phyloP scores from a whole-genome alignment of 2,797 vertebrate species.

The Girardinus metallicus region DNA sequence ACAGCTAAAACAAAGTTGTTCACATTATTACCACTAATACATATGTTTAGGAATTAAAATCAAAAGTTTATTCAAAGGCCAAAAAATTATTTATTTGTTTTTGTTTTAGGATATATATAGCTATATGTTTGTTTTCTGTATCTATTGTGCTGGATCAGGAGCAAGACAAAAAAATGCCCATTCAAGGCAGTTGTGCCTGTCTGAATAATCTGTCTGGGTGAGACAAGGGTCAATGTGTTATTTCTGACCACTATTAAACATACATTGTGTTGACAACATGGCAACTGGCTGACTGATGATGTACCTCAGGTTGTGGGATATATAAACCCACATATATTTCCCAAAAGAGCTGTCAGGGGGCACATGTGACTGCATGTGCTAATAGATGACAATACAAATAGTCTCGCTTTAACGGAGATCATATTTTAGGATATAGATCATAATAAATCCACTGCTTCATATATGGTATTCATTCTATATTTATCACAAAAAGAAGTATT shows the following conservation, averaged over 20 bases:
- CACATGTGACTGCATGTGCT: slow-evolving; percentile 28
- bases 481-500: slow-evolving; percentile 16
- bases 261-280: slow-evolving; percentile 55
- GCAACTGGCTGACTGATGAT: slow-evolving; percentile 49
- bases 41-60: background rate
- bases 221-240: slow-evolving; percentile 55
- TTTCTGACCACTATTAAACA: slow-evolving; percentile 62
- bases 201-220: slow-evolving; percentile 37
- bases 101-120: no score
- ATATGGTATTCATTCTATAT: slow-evolving; percentile 8
- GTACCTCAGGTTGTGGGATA: slow-evolving; percentile 49
- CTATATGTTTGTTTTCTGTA: background rate
- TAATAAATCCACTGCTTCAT: slow-evolving; percentile 1
- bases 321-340: slow-evolving; percentile 37
- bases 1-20: background rate
- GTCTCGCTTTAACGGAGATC: slow-evolving; percentile 3
- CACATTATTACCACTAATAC: background rate
- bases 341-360: slow-evolving; percentile 41
- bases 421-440: slow-evolving; percentile 19
- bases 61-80: background rate
- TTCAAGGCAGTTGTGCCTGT: slow-evolving; percentile 5
- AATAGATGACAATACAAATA: slow-evolving; percentile 40
- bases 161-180: slow-evolving; percentile 11
- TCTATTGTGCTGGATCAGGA: background rate
- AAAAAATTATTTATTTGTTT: background rate